Percentiles rank a stretch among this genome's conserved stretches.
These are phyloP conservation scores for Lipophrys pholis DNA, from an alignment of 2,113 vertebrate species.

Conservation along the genomic window DNA sequence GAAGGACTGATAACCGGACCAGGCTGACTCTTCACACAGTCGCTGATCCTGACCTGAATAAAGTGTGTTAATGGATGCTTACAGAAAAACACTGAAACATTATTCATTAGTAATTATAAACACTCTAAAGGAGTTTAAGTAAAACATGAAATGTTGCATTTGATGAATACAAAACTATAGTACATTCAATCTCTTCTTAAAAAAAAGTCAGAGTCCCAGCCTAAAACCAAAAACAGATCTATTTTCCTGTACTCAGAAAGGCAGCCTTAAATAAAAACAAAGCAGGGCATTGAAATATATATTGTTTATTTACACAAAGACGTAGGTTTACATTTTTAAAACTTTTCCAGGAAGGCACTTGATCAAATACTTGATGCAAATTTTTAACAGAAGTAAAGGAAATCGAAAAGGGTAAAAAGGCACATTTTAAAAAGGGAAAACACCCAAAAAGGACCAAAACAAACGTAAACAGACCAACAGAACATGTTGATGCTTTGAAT, in stretches of 20 bases:
- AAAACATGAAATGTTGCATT: no score
- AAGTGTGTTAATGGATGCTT: no score
- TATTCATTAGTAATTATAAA: no score
- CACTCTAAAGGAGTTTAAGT: no score
- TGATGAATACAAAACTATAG: no score
- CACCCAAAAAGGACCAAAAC: conserved; percentile 2
- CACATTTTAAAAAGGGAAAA: conserved; percentile 60
- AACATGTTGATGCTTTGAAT: conserved; percentile 2
- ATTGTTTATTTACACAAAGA: conserved; percentile 81
- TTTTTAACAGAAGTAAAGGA: conserved; percentile 47
- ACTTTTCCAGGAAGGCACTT: conserved; percentile 76
- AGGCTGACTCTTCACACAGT: no score
- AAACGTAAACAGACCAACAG: conserved; percentile 12
- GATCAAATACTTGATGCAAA: conserved; percentile 55
- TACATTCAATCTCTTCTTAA: no score
- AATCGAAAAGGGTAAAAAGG: conserved; percentile 21
- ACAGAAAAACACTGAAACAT: no score
- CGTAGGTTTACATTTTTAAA: conserved; percentile 67
- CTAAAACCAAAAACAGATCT: background rate
- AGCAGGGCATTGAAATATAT: conserved; percentile 57
- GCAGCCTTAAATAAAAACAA: background rate
- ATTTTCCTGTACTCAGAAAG: background rate
- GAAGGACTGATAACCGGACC: no score
- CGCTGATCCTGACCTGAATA: no score
- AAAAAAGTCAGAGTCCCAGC: no score